Evolutionary conservation across 2,888 invertebrate species (phyloP).

Genomic region (Andrena praecox): DNA sequence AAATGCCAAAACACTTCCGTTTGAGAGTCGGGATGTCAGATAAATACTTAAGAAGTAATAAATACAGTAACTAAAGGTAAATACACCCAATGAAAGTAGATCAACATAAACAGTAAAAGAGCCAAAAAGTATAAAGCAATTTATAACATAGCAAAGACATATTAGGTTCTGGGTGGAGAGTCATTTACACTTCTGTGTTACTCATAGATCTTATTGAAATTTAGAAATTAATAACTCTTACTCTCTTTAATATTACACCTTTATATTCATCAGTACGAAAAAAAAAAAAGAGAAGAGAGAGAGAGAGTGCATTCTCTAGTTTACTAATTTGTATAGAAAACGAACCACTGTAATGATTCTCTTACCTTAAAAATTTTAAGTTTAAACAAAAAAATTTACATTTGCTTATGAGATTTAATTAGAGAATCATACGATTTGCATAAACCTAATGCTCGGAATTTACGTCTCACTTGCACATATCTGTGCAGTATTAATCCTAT

Average conservation of each 20-base stretch:
- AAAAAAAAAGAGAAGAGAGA: slow-evolving; percentile 35
- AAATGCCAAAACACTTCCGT: slow-evolving; percentile 46
- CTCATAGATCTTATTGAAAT: slow-evolving; percentile 28
- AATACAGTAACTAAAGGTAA: slow-evolving; percentile 61
- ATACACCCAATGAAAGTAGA: slow-evolving; percentile 66
- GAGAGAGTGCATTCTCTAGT: slow-evolving; percentile 63
- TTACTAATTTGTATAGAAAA: slow-evolving; percentile 23
- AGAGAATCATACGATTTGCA: slow-evolving; percentile 17
- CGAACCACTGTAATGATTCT: slow-evolving; percentile 15
- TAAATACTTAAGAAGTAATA: slow-evolving; percentile 64
- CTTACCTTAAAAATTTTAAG: slow-evolving; percentile 47
- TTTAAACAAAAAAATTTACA: slow-evolving; percentile 35
- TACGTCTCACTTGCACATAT: slow-evolving; percentile 28
- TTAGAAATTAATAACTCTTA: slow-evolving; percentile 22
- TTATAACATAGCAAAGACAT: slow-evolving; percentile 63
- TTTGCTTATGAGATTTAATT: slow-evolving; percentile 26
- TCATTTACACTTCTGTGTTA: slow-evolving; percentile 46
- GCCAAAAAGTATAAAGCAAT: slow-evolving; percentile 64
- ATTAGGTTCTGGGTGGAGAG: slow-evolving; percentile 71
- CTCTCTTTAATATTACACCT: slow-evolving; percentile 16
- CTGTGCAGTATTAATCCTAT: slow-evolving; percentile 46
- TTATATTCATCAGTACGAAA: slow-evolving; percentile 3
- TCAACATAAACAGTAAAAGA: slow-evolving; percentile 63
- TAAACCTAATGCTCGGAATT: slow-evolving; percentile 27
- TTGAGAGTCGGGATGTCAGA: slow-evolving; percentile 77